phyloP scores from a whole-genome alignment of 2,797 vertebrate genomes.

The Meriones psammophilus region DNA sequence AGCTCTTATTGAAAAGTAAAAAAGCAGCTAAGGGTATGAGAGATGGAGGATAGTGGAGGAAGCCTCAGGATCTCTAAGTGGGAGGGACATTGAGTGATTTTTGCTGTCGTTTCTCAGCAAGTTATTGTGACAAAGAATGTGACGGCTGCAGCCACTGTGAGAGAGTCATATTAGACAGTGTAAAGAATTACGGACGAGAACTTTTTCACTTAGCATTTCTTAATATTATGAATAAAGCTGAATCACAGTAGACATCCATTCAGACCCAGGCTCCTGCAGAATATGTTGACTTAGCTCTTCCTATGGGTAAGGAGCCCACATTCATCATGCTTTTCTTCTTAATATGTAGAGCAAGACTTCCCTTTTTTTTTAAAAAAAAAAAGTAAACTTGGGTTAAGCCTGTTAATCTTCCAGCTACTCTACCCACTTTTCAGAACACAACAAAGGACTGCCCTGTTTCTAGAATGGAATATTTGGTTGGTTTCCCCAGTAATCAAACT shows the following conservation, averaged over 20 bases:
- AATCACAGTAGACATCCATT: background rate
- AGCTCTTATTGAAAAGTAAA: background rate
- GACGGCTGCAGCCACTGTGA: background rate
- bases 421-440: slow-evolving; percentile 79
- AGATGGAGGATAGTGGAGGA: background rate
- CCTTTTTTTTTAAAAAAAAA: background rate
- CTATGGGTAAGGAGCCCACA: background rate
- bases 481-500: slow-evolving; percentile 82
- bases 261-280: slow-evolving; percentile 37
- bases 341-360: slow-evolving; percentile 72
- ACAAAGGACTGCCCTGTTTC: slow-evolving; percentile 76
- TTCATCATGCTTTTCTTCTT: slow-evolving; percentile 62
- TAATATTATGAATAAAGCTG: background rate
- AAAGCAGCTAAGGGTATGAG: background rate
- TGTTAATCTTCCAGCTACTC: slow-evolving; percentile 80
- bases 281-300: background rate
- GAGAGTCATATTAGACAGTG: slow-evolving; percentile 29
- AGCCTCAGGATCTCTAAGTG: background rate
- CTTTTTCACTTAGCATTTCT: slow-evolving; percentile 34
- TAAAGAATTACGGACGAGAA: background rate
- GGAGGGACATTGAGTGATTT: background rate
- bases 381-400: slow-evolving; percentile 34
- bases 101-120: background rate
- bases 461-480: slow-evolving; percentile 80
- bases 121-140: background rate